Conservation (phyloP, 2,113 vertebrate genomes). For the Oreotrochilus melanogaster region DNA sequence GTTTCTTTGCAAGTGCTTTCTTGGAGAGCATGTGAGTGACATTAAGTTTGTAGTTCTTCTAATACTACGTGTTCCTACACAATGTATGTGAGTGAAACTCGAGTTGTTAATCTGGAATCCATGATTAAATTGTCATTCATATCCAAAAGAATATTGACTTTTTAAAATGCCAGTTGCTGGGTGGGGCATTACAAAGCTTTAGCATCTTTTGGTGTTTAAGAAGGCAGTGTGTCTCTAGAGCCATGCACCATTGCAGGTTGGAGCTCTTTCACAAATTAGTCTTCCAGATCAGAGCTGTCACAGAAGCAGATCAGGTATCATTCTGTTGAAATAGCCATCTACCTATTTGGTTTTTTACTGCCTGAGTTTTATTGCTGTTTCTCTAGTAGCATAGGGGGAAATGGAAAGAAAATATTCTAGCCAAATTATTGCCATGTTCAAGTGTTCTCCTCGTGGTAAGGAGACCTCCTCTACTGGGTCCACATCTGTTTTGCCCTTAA, state of each 20-base stretch:
- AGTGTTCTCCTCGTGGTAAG: not conserved
- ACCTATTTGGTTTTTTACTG: not conserved
- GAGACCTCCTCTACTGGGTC: not conserved
- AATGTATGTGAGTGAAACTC: not conserved
- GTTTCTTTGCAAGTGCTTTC: not conserved
- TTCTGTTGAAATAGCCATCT: not conserved
- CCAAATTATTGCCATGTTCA: not conserved
- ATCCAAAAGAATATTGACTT: not conserved
- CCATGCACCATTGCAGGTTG: not conserved
- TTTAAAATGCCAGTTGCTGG: not conserved
- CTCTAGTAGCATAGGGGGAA: not conserved
- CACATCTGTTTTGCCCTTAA: not conserved
- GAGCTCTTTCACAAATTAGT: not conserved
- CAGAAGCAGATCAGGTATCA: not conserved
- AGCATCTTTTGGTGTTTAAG: not conserved
- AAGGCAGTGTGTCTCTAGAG: not conserved
- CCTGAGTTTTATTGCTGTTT: not conserved
- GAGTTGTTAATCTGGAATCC: not conserved
- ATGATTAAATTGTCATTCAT: not conserved
- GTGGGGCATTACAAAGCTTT: not conserved
- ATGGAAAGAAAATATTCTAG: not conserved
- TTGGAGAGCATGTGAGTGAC: not conserved
- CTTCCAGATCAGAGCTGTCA: not conserved
- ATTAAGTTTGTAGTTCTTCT: not conserved
- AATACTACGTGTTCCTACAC: not conserved